Conservation (phyloP, 2,797 vertebrate species). For the Uromys caudimaculatus region DNA sequence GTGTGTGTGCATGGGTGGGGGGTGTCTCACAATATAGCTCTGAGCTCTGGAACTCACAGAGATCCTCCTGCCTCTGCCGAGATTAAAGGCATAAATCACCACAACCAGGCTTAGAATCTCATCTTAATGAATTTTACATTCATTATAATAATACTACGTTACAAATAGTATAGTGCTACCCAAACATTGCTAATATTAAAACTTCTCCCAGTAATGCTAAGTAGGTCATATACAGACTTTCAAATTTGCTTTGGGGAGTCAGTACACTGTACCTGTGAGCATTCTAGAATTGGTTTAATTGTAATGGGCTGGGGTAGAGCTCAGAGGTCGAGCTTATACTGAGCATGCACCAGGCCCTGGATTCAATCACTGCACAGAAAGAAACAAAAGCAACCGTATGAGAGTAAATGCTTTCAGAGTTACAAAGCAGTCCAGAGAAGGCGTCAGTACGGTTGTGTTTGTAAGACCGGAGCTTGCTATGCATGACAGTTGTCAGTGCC, state of each 20-base stretch:
- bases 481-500: no score
- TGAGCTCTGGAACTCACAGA: not conserved
- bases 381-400: not conserved
- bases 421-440: not conserved
- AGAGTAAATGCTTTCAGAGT: conserved; percentile 30
- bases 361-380: not conserved
- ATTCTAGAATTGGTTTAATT: not conserved
- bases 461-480: not conserved
- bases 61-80: not conserved
- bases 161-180: not conserved
- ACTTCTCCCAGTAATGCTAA: not conserved
- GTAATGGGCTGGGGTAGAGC: not conserved
- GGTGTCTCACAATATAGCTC: not conserved
- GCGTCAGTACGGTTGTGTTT: not conserved
- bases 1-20: not conserved
- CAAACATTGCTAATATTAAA: conserved; percentile 20
- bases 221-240: not conserved
- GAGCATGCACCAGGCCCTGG: no score
- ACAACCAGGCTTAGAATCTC: not conserved
- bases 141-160: not conserved
- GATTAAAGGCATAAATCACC: not conserved
- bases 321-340: not conserved
- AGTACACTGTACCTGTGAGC: not conserved
- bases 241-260: conserved; percentile 23
- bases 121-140: conserved; percentile 40